phyloP scores from a whole-genome alignment of 2,113 vertebrate species.

The Strix aluco region DNA sequence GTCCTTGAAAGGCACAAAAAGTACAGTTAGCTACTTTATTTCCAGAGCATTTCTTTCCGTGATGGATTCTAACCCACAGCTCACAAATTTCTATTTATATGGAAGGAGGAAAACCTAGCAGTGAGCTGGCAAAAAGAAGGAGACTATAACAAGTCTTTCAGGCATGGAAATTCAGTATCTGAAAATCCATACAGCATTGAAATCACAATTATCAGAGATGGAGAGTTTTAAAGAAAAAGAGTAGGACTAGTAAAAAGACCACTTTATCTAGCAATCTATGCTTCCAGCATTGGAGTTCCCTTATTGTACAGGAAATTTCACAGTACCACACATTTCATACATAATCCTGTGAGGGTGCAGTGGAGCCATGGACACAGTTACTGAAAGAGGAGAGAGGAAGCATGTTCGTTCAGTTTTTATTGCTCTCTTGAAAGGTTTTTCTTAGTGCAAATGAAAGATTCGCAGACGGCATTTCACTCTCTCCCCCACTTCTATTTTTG shows the following conservation, averaged over 20 bases:
- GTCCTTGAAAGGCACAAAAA: neutral
- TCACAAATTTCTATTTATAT: neutral
- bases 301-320: neutral
- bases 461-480: neutral
- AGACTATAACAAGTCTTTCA: neutral
- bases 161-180: neutral
- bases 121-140: neutral
- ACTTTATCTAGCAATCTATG: neutral
- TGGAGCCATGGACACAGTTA: neutral
- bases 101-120: neutral
- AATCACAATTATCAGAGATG: neutral
- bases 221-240: neutral
- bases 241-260: neutral
- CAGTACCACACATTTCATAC: neutral
- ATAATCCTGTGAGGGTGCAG: neutral
- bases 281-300: neutral
- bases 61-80: neutral
- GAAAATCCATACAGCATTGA: neutral
- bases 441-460: neutral
- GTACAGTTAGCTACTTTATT: neutral
- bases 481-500: neutral
- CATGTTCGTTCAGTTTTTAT: neutral
- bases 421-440: neutral
- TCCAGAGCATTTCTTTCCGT: neutral
- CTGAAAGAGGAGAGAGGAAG: neutral